phyloP scores from a whole-genome alignment of 2,888 invertebrate genomes.

The Lasioglossum figueresi region DNA sequence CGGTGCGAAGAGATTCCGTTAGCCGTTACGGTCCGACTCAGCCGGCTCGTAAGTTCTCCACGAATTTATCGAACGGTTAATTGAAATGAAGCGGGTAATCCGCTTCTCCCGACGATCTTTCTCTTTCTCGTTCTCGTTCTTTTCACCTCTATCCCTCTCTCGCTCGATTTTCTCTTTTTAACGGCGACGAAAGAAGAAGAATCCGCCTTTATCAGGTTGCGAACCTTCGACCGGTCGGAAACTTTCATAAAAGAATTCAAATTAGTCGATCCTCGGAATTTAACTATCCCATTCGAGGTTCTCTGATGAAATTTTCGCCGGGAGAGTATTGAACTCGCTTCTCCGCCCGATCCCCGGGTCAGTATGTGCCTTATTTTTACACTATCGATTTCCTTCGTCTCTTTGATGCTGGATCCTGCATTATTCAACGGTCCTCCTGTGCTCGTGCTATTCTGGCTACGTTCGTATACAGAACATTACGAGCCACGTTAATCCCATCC shows the following conservation, averaged over 20 bases:
- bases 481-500: slow-evolving; percentile 44
- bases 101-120: slow-evolving; percentile 30
- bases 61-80: slow-evolving; percentile 56
- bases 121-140: slow-evolving; percentile 4
- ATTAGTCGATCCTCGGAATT: slow-evolving; percentile 71
- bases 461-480: slow-evolving; percentile 54
- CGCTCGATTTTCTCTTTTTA: background rate
- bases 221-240: slow-evolving; percentile 48
- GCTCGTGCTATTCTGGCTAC: slow-evolving; percentile 42
- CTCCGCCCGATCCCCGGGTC: slow-evolving; percentile 45
- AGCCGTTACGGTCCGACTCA: background rate
- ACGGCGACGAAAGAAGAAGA: slow-evolving; percentile 38
- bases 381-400: slow-evolving; percentile 70
- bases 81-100: slow-evolving; percentile 55
- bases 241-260: slow-evolving; percentile 72
- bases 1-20: slow-evolving; percentile 14
- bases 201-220: slow-evolving; percentile 55
- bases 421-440: slow-evolving; percentile 67
- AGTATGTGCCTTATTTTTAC: slow-evolving; percentile 72
- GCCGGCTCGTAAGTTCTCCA: slow-evolving; percentile 25
- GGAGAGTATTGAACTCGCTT: slow-evolving; percentile 66
- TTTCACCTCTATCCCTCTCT: background rate
- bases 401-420: slow-evolving; percentile 68
- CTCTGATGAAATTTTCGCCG: slow-evolving; percentile 69
- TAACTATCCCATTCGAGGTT: slow-evolving; percentile 65